Base-by-base conservation (phyloP, 2,888 invertebrate genomes). In the Fragum fragum region DNA sequence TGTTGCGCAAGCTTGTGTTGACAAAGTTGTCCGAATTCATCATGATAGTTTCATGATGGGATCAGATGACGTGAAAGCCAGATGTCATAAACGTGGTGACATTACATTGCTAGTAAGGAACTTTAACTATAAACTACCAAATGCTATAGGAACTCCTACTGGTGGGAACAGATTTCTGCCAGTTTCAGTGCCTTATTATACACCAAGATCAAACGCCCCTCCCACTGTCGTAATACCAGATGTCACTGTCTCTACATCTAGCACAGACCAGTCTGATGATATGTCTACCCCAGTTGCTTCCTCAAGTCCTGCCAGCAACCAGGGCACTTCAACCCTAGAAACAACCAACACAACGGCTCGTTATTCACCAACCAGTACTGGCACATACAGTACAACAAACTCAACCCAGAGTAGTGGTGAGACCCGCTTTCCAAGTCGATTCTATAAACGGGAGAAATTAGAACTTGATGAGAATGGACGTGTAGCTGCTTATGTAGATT, bases 101-200 rank as follows among this genome's bases (percentile, higher is more conserved):
- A 97, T 98, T 92, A 97, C 98, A 0, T 95, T 98, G 26, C 93
- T 98, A 0, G 96, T 98, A 73, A 95, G 98, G 59, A 98, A 98
- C 93, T 98, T 98, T 90, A 97, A 97, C 92, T 97, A 96, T 91
- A 96, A 97, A 0, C 94, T 97, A 26, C 96, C 97, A 0, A 96
- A 96, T 86, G 96, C 96, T 0, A 94, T 96, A 21, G 90, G 91
- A 55, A 95, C 93, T 79, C 93, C 94, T 2, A 93, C 90, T 21
- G 87, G 88, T 16, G 82, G 86, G 29, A 83, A 73, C n/a, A n/a
- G 79, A 16, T 87, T 81, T 69, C 82, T 87, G 32, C 88, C 89
- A n/a, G 79, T 86, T 7, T 86, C 87, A 3, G 86, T 88, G 71
- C 89, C 88, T 42, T 88, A 86, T 52, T 84, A 86, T 29, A 78